A percentile compares a stretch with the other conserved stretches of the same genome.
Conservation (phyloP, 2,113 vertebrate genomes). For the Microcebus lehilahytsara region DNA sequence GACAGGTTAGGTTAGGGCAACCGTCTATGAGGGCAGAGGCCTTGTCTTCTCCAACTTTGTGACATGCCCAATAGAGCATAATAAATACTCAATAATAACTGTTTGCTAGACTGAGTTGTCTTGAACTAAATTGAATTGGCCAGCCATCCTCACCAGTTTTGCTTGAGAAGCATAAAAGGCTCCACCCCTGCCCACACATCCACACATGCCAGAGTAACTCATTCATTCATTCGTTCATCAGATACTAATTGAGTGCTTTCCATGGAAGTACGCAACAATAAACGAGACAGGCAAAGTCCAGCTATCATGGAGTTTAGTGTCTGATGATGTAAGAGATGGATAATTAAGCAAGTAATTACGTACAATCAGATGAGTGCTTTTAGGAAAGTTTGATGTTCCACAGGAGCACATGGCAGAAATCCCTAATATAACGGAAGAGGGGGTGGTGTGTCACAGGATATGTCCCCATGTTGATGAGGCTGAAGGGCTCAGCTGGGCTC, state of each 20-base stretch:
- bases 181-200: background rate
- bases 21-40: background rate
- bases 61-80: constrained; percentile 55
- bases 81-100: constrained; percentile 54
- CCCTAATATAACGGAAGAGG: background rate
- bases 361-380: background rate
- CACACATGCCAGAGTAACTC: background rate
- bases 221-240: background rate
- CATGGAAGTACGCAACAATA: background rate
- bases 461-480: background rate
- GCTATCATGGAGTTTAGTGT: background rate
- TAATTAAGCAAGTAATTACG: background rate
- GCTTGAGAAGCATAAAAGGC: constrained; percentile 1
- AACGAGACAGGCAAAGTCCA: background rate
- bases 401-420: background rate
- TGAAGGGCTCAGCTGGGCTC: background rate
- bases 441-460: background rate
- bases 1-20: constrained; percentile 46
- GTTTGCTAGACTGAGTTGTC: constrained; percentile 18
- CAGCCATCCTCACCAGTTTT: background rate
- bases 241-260: background rate
- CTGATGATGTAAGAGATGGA: background rate
- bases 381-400: background rate
- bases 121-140: constrained; percentile 31
- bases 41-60: constrained; percentile 37